Evolutionary conservation across 2,113 vertebrate species (phyloP).

Genomic region (Myiozetetes cayanensis): DNA sequence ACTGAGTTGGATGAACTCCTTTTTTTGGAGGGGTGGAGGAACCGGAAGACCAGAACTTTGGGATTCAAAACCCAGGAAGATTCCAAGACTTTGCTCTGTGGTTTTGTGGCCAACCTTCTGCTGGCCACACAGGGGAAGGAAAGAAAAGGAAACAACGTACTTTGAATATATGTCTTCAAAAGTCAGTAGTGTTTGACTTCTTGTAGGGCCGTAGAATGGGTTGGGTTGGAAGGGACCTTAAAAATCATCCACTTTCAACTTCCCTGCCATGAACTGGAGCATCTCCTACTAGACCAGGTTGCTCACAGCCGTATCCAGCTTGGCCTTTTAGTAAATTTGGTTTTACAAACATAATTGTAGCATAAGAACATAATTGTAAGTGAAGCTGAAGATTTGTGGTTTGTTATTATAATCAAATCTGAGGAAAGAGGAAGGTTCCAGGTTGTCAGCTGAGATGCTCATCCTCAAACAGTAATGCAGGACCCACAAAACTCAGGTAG

Average conservation of each 20-base stretch:
- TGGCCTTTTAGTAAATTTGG: neutral
- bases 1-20: neutral
- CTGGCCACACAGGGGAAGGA: neutral
- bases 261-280: too few species aligned
- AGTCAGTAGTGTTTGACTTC: neutral
- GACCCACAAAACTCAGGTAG: neutral
- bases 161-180: neutral
- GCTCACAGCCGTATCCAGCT: neutral
- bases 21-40: accelerated
- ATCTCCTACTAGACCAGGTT: neutral
- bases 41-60: neutral
- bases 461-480: neutral
- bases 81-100: neutral
- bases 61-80: neutral
- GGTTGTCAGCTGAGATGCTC: neutral
- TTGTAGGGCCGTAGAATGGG: neutral
- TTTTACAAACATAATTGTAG: neutral
- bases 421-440: neutral
- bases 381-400: neutral
- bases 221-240: neutral
- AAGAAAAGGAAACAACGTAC: neutral
- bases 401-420: neutral
- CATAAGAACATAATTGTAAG: neutral
- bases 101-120: neutral
- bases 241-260: neutral